Conservation (phyloP, 2,113 vertebrate genomes). For the Amphiprion ocellaris region DNA sequence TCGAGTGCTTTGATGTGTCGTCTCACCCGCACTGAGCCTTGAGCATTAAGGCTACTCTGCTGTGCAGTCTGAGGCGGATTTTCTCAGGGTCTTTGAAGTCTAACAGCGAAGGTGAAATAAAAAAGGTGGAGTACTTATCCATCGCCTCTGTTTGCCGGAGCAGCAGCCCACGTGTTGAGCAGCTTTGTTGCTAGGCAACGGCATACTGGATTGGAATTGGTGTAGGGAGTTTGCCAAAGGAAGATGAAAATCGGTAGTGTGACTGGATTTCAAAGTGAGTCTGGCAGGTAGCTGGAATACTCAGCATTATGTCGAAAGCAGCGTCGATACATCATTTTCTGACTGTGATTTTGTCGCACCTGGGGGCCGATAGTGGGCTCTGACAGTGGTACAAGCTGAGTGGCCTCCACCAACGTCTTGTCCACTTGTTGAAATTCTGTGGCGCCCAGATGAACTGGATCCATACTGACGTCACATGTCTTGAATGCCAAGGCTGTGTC, state of each 20-base stretch:
- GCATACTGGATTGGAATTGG: constrained; percentile 66
- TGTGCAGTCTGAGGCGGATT: not conserved
- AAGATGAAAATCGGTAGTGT: constrained; percentile 60
- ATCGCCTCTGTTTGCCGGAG: constrained; percentile 43
- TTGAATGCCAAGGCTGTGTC: constrained; percentile 9
- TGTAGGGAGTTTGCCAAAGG: constrained; percentile 46
- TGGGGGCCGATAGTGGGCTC: constrained; percentile 36
- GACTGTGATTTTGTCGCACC: constrained; percentile 45
- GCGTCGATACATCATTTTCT: constrained; percentile 5
- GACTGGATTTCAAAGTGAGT: constrained; percentile 58
- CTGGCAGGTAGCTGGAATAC: constrained; percentile 54
- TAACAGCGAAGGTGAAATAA: constrained; percentile 22
- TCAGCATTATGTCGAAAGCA: constrained; percentile 62
- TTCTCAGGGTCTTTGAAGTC: constrained; percentile 47
- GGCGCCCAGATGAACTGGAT: constrained; percentile 40
- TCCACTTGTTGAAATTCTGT: constrained; percentile 42
- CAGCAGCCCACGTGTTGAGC: constrained; percentile 69
- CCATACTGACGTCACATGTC: not conserved
- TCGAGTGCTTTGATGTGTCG: constrained; percentile 46
- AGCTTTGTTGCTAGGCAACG: constrained; percentile 83
- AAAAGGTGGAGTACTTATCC: constrained; percentile 60
- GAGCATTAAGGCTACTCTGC: constrained; percentile 10
- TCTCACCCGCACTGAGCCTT: constrained; percentile 6
- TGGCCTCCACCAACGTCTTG: constrained; percentile 26
- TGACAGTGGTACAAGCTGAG: constrained; percentile 69